Conservation (phyloP, 2,797 vertebrate species). For the Rhinophrynus dorsalis region DNA sequence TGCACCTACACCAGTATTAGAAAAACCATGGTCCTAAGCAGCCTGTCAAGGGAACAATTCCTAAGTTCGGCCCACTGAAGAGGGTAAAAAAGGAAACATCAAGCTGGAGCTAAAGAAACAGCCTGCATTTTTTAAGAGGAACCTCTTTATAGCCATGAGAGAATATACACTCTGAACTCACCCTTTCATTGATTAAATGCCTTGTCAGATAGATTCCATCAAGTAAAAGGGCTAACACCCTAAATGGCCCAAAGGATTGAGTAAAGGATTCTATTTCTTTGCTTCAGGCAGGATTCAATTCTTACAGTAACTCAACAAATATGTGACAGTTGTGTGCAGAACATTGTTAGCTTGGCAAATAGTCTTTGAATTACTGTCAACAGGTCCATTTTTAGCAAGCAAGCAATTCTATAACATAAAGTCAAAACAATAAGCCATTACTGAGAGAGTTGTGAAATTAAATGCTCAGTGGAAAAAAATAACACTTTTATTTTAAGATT, state of each 20-base stretch:
- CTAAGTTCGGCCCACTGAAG: constrained; percentile 46
- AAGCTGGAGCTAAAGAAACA: constrained; percentile 46
- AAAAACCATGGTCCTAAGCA: constrained; percentile 28
- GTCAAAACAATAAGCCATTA: constrained; percentile 20
- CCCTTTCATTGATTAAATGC: constrained; percentile 41
- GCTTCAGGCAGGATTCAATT: constrained; percentile 3
- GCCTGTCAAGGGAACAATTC: constrained; percentile 40
- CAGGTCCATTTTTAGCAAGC: constrained; percentile 34
- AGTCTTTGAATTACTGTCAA: constrained; percentile 40
- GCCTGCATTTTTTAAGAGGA: constrained; percentile 50
- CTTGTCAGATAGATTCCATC: constrained; percentile 54
- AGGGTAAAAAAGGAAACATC: constrained; percentile 47
- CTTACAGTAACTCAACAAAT: constrained; percentile 34
- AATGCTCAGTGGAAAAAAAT: not conserved
- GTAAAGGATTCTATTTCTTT: constrained; percentile 35
- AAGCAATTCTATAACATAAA: not conserved
- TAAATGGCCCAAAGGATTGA: constrained; percentile 55
- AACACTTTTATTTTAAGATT: not conserved
- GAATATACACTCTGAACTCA: constrained; percentile 35
- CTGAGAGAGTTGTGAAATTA: not conserved
- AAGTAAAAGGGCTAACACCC: constrained; percentile 55
- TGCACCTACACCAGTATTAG: constrained; percentile 3
- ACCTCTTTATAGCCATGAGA: constrained; percentile 35
- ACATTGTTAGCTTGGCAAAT: constrained; percentile 37
- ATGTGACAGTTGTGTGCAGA: constrained; percentile 10